phyloP scores from a whole-genome alignment of 2,113 vertebrate species.

The Polypterus bichir region DNA sequence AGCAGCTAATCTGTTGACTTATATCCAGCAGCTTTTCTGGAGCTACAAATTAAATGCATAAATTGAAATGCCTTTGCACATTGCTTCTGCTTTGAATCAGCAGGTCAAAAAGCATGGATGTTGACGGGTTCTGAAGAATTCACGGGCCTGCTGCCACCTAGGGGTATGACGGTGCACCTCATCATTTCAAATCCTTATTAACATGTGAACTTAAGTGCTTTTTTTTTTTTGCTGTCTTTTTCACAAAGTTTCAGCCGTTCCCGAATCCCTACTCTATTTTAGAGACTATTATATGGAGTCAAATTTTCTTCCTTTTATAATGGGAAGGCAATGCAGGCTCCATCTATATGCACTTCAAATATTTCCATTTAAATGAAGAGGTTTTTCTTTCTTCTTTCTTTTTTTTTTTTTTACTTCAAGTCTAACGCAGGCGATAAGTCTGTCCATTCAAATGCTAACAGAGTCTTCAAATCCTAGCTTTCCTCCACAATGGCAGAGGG shows the following conservation, averaged over 20 bases:
- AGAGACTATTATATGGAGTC: slow-evolving; percentile 3
- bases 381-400: neutral
- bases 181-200: too few species aligned
- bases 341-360: slow-evolving; percentile 1
- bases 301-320: slow-evolving; percentile 1
- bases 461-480: slow-evolving; percentile 6
- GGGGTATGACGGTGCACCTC: neutral
- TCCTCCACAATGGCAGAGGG: neutral
- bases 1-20: too few species aligned
- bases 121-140: neutral
- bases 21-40: too few species aligned
- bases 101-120: neutral
- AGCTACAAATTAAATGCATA: neutral
- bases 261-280: too few species aligned
- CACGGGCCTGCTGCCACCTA: slow-evolving; percentile 1
- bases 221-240: too few species aligned
- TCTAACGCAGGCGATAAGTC: slow-evolving; percentile 3
- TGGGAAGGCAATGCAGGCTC: neutral
- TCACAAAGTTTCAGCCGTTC: too few species aligned
- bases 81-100: neutral
- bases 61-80: neutral
- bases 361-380: slow-evolving; percentile 9
- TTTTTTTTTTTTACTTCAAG: too few species aligned
- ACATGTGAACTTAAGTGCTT: too few species aligned
- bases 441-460: slow-evolving; percentile 1